phyloP scores from a whole-genome alignment of 2,797 vertebrate species.

The Malacoraja senta region DNA sequence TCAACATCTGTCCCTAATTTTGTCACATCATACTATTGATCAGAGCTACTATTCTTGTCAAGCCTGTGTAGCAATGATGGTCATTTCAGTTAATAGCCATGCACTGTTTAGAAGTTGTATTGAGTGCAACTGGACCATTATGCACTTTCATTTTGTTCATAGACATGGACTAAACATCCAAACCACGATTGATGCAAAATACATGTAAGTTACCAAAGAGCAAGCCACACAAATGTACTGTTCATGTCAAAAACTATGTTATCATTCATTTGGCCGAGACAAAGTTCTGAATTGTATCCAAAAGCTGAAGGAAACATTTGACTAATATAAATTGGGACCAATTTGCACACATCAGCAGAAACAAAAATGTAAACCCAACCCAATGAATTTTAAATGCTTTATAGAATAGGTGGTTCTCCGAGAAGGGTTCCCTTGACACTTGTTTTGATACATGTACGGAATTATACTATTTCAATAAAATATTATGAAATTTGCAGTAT shows the following conservation, averaged over 20 bases:
- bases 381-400: neutral
- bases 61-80: neutral
- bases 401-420: neutral
- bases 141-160: neutral
- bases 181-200: neutral
- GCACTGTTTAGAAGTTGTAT: neutral
- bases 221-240: neutral
- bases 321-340: neutral
- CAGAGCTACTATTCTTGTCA: neutral
- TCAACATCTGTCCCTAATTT: neutral
- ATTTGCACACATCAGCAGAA: neutral
- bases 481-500: neutral
- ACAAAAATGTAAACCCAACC: neutral
- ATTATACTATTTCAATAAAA: neutral
- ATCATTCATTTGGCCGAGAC: neutral
- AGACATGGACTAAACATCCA: neutral
- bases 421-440: neutral
- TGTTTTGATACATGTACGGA: neutral
- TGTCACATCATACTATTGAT: neutral
- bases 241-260: neutral
- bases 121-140: neutral
- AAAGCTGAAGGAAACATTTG: neutral
- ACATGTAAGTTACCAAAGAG: neutral
- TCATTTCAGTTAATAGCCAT: neutral
- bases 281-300: neutral